Evolutionary conservation across 2,797 vertebrate species (phyloP).

Genomic region (Lindbergichthys nudifrons): DNA sequence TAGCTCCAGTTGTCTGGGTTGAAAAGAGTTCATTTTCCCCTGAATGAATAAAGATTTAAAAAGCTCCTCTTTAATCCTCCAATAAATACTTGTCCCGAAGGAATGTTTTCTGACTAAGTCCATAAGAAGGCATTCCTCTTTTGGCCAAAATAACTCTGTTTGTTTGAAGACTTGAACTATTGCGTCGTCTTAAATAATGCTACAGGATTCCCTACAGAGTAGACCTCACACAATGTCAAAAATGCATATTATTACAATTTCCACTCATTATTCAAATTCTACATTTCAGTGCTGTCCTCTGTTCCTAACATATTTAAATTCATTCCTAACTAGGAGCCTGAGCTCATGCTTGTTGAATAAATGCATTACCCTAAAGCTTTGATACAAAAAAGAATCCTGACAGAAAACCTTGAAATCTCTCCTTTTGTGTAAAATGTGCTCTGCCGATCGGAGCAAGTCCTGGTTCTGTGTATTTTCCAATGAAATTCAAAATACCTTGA

Average conservation of each 20-base stretch:
- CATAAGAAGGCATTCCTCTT: slow-evolving; percentile 25
- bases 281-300: background rate
- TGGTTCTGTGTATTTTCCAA: background rate
- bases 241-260: slow-evolving; percentile 4
- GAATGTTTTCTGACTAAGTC: background rate
- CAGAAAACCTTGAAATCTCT: slow-evolving; percentile 5
- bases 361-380: background rate
- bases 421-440: background rate
- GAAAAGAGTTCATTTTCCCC: slow-evolving; percentile 32
- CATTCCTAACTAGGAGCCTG: slow-evolving; percentile 1
- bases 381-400: background rate
- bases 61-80: slow-evolving; percentile 42
- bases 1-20: slow-evolving; percentile 4
- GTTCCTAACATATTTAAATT: background rate
- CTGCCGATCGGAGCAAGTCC: background rate
- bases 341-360: slow-evolving; percentile 13
- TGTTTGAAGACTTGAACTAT: slow-evolving; percentile 31
- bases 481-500: slow-evolving; percentile 1
- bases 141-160: slow-evolving; percentile 42
- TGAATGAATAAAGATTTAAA: slow-evolving; percentile 30
- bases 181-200: slow-evolving; percentile 41
- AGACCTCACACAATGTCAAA: slow-evolving; percentile 7
- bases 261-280: slow-evolving; percentile 18
- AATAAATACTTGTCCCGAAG: slow-evolving; percentile 26
- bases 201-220: slow-evolving; percentile 35